phyloP scores from a whole-genome alignment of 2,797 vertebrate species.

The Urocyon cinereoargenteus region DNA sequence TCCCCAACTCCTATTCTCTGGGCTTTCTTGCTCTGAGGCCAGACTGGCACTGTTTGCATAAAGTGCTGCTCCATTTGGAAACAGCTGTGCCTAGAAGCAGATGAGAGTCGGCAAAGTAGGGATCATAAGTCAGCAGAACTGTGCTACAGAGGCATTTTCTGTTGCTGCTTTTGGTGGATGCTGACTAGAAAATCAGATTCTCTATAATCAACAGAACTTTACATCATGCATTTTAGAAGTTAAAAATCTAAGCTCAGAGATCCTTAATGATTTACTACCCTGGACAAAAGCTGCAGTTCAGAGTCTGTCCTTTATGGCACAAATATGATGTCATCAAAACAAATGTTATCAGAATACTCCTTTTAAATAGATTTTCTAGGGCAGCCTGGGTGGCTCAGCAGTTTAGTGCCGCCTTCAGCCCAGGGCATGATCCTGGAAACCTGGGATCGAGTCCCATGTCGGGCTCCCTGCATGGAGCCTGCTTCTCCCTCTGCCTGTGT shows the following conservation, averaged over 20 bases:
- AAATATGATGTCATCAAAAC: conserved; percentile 9
- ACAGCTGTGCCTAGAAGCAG: conserved; percentile 83
- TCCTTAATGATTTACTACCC: conserved; percentile 53
- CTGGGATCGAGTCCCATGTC: no score
- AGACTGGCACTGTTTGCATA: conserved; percentile 72
- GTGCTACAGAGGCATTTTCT: conserved; percentile 75
- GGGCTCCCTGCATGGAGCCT: no score
- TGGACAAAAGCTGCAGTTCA: conserved; percentile 55
- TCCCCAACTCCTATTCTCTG: neutral
- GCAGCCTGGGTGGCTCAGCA: no score
- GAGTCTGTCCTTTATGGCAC: conserved; percentile 15
- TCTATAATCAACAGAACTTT: conserved; percentile 76
- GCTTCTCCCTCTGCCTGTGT: no score
- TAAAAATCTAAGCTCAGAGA: conserved; percentile 65
- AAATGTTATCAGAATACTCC: neutral
- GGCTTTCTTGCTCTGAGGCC: conserved; percentile 71
- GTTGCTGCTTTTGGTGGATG: conserved; percentile 82
- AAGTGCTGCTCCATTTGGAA: conserved; percentile 60
- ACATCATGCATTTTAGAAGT: conserved; percentile 68
- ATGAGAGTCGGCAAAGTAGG: conserved; percentile 67
- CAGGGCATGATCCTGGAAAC: no score
- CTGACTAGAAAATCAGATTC: conserved; percentile 79
- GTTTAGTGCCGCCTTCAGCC: no score
- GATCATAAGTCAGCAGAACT: conserved; percentile 83
- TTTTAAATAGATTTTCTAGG: conserved; percentile 15